Evolutionary conservation across 2,113 vertebrate species (phyloP).

Genomic region (Gambusia holbrooki): DNA sequence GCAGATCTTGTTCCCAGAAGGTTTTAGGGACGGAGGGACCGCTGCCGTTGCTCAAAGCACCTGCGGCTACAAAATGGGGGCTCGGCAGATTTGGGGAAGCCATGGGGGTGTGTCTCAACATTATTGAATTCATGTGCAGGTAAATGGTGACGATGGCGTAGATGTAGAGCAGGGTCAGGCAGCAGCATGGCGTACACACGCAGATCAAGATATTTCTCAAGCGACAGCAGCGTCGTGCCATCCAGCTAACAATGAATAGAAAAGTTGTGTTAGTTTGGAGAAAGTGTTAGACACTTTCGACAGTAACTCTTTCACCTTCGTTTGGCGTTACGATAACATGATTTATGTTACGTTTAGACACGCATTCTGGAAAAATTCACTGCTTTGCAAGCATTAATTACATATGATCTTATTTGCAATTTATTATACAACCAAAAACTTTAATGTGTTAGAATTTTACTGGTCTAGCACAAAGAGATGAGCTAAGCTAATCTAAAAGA

Average conservation of each 20-base stretch:
- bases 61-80: slow-evolving; percentile 47
- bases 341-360: not conserved
- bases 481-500: no score
- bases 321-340: not conserved
- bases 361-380: no score
- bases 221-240: slow-evolving; percentile 36
- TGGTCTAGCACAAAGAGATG: no score
- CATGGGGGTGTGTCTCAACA: no score
- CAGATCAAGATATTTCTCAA: slow-evolving; percentile 51
- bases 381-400: no score
- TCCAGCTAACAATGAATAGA: slow-evolving; percentile 50
- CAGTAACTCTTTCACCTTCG: not conserved
- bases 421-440: no score
- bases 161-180: slow-evolving; percentile 47
- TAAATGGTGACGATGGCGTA: slow-evolving; percentile 22
- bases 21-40: slow-evolving; percentile 17
- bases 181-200: slow-evolving; percentile 56
- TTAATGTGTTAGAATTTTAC: no score
- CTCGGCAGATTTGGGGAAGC: rapidly evolving
- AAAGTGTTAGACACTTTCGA: not conserved
- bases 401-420: no score
- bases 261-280: not conserved
- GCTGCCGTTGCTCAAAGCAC: not conserved
- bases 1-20: slow-evolving; percentile 63
- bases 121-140: not conserved